Evolutionary conservation across 2,113 vertebrate genomes (phyloP), one percentile per base, ranked within the genome.

Genomic region (Sakesphorus luctuosus): DNA sequence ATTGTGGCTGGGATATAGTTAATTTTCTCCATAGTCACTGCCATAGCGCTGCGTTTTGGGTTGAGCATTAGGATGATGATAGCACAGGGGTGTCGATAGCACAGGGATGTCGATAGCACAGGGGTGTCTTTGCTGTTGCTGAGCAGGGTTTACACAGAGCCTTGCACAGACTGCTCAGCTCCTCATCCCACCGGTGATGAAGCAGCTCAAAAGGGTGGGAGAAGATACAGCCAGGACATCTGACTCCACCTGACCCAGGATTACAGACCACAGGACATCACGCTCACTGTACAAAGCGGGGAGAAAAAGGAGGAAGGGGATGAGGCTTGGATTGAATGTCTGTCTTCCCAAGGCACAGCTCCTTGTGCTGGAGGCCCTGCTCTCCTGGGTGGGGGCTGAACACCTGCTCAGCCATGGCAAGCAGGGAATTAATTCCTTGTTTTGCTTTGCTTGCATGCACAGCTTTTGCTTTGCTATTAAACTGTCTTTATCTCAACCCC

Each of bases 261-360:
- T 43, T 9, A 25, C 55, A 62, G 13, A 29, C 6, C 11, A 3
- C 12, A 11, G 10, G 53, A 8, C 47, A 53, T 28, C 46, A 8
- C 7, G 18, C 71, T 75, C n/a, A 47, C n/a, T 1, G 1, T 8
- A 15, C 18, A 8, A 35, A 76, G 21, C 6, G 16, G 7, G 13
- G 18, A 47, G 29, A 3, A 11, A 13, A 62, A 24, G 29, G 40
- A 43, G 29, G 29, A 31, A 47, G 24, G 36, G 18, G 5, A 1
- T 6, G 62, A 35, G 46, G 17, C 18, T 47, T 43, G 71, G 15
- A 18, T 11, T 18, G 40, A 16, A 26, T 1, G 25, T 31, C 12
- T 24, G 18, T 19, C 10, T 1, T 55, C 47, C 62, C 9, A 3
- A 53, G 38, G 9, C n/a, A 3, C 19, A 0, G 0, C 47, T 16